These are phyloP conservation scores for Dasyurus viverrinus DNA, from an alignment of 2,113 vertebrate species.

Conservation along the genomic window DNA sequence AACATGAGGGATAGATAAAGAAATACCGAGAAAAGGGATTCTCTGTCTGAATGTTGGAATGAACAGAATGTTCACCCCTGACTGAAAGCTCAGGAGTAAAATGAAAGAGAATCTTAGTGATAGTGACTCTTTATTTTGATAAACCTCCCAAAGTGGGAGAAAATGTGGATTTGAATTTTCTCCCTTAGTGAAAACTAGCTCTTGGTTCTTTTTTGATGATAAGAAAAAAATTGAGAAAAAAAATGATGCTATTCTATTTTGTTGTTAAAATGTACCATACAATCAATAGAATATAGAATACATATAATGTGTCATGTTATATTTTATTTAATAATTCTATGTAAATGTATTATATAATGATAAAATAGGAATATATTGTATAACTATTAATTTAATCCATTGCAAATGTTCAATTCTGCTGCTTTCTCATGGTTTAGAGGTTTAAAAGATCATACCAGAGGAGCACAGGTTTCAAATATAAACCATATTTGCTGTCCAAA, in stretches of 20 bases:
- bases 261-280: background rate
- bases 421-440: background rate
- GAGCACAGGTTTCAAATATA: background rate
- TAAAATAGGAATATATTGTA: background rate
- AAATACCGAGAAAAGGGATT: background rate
- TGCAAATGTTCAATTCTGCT: background rate
- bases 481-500: background rate
- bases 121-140: background rate
- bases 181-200: background rate
- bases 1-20: background rate
- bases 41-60: background rate
- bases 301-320: background rate
- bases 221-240: background rate
- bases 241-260: background rate
- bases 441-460: background rate
- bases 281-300: background rate
- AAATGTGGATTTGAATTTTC: background rate
- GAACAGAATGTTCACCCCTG: background rate
- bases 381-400: background rate
- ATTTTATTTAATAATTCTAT: background rate
- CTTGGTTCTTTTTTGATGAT: background rate
- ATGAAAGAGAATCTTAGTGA: background rate
- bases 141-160: background rate
- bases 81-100: background rate
- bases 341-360: background rate